A percentile compares a stretch with the other conserved stretches of the same genome.
Evolutionary conservation across 2,888 invertebrate genomes (phyloP).

Genomic region (Pachymerium ferrugineum): DNA sequence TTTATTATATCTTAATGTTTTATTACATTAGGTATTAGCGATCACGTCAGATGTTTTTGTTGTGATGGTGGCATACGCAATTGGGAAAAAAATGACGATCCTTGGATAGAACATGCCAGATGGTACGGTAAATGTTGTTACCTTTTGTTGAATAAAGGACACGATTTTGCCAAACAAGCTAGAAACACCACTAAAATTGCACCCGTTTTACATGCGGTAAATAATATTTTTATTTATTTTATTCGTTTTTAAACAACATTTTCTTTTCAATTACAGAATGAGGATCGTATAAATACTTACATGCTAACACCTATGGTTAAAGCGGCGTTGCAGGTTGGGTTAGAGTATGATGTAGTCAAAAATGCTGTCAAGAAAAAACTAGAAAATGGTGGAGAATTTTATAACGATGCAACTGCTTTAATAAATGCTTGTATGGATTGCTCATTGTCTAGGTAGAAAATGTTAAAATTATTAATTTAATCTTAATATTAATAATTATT

Average conservation of each 20-base stretch:
- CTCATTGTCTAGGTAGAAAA: no score
- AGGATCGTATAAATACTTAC: background rate
- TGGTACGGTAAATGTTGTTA: constrained; percentile 85
- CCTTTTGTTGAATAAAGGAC: constrained; percentile 72
- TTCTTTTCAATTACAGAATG: background rate
- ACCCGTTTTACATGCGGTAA: background rate
- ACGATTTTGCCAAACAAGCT: constrained; percentile 63
- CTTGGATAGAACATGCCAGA: constrained; percentile 90
- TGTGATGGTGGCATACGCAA: constrained; percentile 91
- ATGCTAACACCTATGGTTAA: constrained; percentile 37
- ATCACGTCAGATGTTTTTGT: constrained; percentile 86
- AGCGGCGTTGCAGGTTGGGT: constrained; percentile 42
- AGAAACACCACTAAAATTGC: no score
- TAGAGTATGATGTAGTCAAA: constrained; percentile 41
- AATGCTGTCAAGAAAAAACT: constrained; percentile 42
- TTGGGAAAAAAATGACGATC: constrained; percentile 85
- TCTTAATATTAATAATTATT: no score
- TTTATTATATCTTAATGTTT: background rate
- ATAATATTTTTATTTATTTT: no score
- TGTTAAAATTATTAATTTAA: no score
- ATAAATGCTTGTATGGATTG: constrained; percentile 36
- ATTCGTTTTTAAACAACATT: background rate
- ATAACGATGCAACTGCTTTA: constrained; percentile 43
- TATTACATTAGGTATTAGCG: constrained; percentile 55
- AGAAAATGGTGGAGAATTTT: constrained; percentile 41